Evolutionary conservation across 2,888 invertebrate genomes (phyloP).

Genomic region (Lamellibrachia satsuma): DNA sequence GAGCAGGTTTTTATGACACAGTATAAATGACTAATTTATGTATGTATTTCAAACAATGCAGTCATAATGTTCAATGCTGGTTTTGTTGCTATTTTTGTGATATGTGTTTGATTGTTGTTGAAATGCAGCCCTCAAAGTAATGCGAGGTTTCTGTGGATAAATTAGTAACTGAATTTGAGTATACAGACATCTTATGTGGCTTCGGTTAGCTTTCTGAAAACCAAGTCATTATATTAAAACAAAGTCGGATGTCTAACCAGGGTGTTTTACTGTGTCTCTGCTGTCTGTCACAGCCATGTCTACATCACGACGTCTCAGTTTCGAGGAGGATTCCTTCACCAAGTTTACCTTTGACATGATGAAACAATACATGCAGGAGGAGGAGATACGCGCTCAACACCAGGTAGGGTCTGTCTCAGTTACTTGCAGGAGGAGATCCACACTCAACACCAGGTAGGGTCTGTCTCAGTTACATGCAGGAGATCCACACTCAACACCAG

Average conservation of each 20-base stretch:
- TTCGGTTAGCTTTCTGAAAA: background rate
- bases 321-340: constrained; percentile 60
- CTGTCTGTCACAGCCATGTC: background rate
- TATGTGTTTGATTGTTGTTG: background rate
- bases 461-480: background rate
- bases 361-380: constrained; percentile 70
- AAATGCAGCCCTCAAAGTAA: background rate
- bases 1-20: too few relatives aligned
- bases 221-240: background rate
- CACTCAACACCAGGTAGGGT: background rate
- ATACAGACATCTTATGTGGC: background rate
- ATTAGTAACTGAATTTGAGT: background rate
- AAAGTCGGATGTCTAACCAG: background rate
- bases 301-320: constrained; percentile 31
- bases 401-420: constrained; percentile 46
- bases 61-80: too few relatives aligned
- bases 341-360: constrained; percentile 65
- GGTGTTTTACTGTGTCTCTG: too few relatives aligned
- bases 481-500: background rate
- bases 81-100: too few relatives aligned
- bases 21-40: too few relatives aligned
- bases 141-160: background rate
- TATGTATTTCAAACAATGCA: too few relatives aligned
- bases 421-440: background rate
- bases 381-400: constrained; percentile 74